Evolutionary conservation across 2,113 vertebrate genomes (phyloP), one percentile per base, ranked within the genome.

Genomic region (Poeciliopsis retropinna): DNA sequence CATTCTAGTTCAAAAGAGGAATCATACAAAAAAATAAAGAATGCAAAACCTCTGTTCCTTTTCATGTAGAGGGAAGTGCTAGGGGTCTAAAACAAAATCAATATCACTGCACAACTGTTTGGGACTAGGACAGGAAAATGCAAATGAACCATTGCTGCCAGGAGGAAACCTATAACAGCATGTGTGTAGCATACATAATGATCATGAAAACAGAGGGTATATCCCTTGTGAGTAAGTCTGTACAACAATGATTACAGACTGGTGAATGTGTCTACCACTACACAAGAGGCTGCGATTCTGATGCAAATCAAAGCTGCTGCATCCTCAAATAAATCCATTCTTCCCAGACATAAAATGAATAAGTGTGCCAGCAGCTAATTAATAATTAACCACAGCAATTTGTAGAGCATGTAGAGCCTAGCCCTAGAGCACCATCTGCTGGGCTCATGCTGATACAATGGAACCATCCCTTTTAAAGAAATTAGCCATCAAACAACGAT

Each of bases 231-330:
- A 88, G 84, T 78, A 64, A 70, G 85, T 73, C 90, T 90, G 88
- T 75, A 31, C 88, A 89, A 91, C 82, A 86, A 87, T 93, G 92
- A 93, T 93, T 92, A 91, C 89, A 91, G 88, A 87, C 86, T 85
- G 88, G 85, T 76, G 63, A 30, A 60, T 78, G 88, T 88, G 85
- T 84, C 82, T 44, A 78, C 30, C 75, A 78, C 72, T 67, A 78
- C 89, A 73, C 85, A n/a, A 79, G 79, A 57, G 86, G 84, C 71
- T 37, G 34, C 41, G 73, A 91, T 91, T 90, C 82, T 90, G 73
- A 90, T 89, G 87, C 87, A 85, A 93, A 92, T 92, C 84, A 88
- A 32, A 67, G 82, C 79, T 31, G 70, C 69, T 67, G 75, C 61
- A 74, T 44, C 61, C 69, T 89, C 69, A 87, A 85, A 91, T 85